Conservation (phyloP, 2,888 invertebrate genomes). For the Arrhopalites spinosus region DNA sequence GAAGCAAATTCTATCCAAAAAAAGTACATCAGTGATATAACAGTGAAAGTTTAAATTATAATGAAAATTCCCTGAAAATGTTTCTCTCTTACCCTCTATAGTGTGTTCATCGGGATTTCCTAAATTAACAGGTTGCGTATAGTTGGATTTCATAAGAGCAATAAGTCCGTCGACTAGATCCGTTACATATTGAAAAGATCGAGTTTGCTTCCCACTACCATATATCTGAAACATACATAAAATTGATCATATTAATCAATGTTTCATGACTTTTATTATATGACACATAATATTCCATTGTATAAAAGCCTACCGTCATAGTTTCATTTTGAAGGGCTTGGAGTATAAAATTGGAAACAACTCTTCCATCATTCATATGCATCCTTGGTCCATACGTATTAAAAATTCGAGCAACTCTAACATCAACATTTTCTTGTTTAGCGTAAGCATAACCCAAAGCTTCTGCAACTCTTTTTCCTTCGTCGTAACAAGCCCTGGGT, state of each 20-base stretch:
- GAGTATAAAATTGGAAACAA: slow-evolving; percentile 97
- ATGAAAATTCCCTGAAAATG: no score
- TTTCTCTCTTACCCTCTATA: slow-evolving; percentile 85
- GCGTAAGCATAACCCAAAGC: slow-evolving; percentile 95
- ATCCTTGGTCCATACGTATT: slow-evolving; percentile 99
- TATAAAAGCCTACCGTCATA: slow-evolving; percentile 74
- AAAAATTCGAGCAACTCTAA: slow-evolving; percentile 96
- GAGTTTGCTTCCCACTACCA: slow-evolving; percentile 85
- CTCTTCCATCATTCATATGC: slow-evolving; percentile 98
- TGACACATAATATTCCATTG: not conserved
- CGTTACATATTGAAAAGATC: slow-evolving; percentile 97
- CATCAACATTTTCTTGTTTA: slow-evolving; percentile 93
- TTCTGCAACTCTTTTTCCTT: slow-evolving; percentile 98
- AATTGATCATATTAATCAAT: not conserved
- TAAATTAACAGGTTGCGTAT: slow-evolving; percentile 88
- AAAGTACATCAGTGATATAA: no score
- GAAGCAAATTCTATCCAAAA: slow-evolving; percentile 83
- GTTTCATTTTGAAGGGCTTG: slow-evolving; percentile 94
- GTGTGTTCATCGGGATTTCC: slow-evolving; percentile 98
- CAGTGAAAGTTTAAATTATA: not conserved
- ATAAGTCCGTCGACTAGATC: slow-evolving; percentile 95
- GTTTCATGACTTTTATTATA: not conserved
- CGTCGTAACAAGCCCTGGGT: slow-evolving; percentile 96
- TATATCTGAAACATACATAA: slow-evolving; percentile 67
- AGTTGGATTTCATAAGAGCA: slow-evolving; percentile 90